Evolutionary conservation across 30 jellyfish, hydroid and myxozoan genomes (phyloP).

Genomic region (Morbakka virulenta): DNA sequence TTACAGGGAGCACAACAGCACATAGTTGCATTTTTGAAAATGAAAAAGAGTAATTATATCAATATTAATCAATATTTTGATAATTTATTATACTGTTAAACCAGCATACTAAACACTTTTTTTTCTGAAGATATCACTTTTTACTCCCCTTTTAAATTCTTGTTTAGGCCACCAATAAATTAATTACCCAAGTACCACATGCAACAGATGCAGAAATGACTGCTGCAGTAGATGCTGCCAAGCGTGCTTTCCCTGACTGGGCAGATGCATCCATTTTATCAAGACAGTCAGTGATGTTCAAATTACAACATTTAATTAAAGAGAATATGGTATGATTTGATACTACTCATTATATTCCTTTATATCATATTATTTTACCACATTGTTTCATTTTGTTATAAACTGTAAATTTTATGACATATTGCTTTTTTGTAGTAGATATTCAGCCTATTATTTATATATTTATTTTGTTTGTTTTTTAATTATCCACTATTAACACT

Average conservation of each 20-base stretch:
- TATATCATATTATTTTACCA: not conserved
- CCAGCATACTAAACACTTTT: not conserved
- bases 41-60: too few species aligned
- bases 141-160: not conserved
- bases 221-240: slow-evolving; percentile 90
- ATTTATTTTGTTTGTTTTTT: too few species aligned
- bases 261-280: slow-evolving; percentile 74
- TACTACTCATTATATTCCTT: not conserved
- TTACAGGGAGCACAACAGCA: too few species aligned
- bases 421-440: too few species aligned
- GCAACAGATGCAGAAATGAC: slow-evolving; percentile 83
- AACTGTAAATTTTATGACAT: too few species aligned
- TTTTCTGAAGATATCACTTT: not conserved
- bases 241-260: slow-evolving; percentile 79
- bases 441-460: too few species aligned
- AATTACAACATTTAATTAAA: slow-evolving; percentile 75
- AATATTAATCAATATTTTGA: too few species aligned
- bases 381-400: not conserved
- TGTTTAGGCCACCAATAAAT: slow-evolving; percentile 90
- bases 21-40: too few species aligned
- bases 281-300: slow-evolving; percentile 92
- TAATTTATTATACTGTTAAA: too few species aligned
- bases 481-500: too few species aligned
- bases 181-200: slow-evolving; percentile 80
- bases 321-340: slow-evolving; percentile 79